Conservation (phyloP, 2,888 invertebrate species). For the Bellardia pandia region DNA sequence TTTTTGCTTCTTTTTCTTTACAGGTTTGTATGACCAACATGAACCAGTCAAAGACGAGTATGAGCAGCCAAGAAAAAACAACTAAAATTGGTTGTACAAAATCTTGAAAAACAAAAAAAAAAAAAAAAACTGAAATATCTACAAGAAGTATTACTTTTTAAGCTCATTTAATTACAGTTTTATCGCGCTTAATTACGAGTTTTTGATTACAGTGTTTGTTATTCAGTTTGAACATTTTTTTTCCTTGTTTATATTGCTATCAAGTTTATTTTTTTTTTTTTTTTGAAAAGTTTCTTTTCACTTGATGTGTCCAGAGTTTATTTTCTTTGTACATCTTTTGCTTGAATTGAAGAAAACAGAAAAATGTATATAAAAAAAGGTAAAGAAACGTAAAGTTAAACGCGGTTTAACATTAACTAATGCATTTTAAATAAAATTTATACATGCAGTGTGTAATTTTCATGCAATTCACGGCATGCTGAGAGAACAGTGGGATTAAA, state of each 20-base stretch:
- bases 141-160: slow-evolving; percentile 71
- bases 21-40: slow-evolving; percentile 69
- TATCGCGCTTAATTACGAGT: slow-evolving; percentile 74
- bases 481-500: slow-evolving; percentile 18
- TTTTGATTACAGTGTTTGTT: slow-evolving; percentile 71
- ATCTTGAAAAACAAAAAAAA: background rate
- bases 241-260: slow-evolving; percentile 11
- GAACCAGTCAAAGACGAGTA: slow-evolving; percentile 41
- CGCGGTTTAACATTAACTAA: slow-evolving; percentile 57
- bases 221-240: slow-evolving; percentile 27
- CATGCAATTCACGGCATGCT: background rate
- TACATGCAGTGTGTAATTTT: slow-evolving; percentile 43
- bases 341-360: slow-evolving; percentile 6
- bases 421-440: slow-evolving; percentile 54
- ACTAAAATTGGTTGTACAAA: background rate
- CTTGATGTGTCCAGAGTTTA: background rate
- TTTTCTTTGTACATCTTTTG: background rate
- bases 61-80: background rate
- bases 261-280: slow-evolving; percentile 54
- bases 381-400: slow-evolving; percentile 48
- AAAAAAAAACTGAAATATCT: slow-evolving; percentile 27
- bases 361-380: background rate
- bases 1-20: slow-evolving; percentile 60
- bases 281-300: slow-evolving; percentile 35
- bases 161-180: slow-evolving; percentile 74